A percentile compares a stretch with the other conserved stretches of the same genome.
Evolutionary conservation across 2,113 vertebrate genomes (phyloP).

Genomic region (Synodontis membranacea): DNA sequence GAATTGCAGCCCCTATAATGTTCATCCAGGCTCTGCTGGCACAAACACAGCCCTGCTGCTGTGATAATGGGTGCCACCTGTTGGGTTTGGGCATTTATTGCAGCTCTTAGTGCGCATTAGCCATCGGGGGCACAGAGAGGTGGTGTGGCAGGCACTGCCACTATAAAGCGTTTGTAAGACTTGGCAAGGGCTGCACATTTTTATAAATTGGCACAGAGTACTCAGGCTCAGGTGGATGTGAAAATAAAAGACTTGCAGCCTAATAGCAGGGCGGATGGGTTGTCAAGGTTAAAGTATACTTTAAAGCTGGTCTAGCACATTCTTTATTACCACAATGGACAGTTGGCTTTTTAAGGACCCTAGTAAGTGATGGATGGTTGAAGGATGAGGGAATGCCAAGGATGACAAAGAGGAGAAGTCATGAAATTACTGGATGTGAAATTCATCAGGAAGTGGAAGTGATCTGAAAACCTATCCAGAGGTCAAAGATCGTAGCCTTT

Average conservation of each 20-base stretch:
- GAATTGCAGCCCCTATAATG: conserved; percentile 14
- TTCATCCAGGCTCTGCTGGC: conserved; percentile 37
- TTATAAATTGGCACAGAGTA: conserved; percentile 64
- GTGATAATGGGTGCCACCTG: conserved; percentile 76
- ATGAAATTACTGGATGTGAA: conserved; percentile 59
- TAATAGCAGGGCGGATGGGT: conserved; percentile 50
- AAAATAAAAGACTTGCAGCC: conserved; percentile 26
- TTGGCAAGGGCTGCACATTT: conserved; percentile 43
- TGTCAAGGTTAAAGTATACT: conserved; percentile 58
- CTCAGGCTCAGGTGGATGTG: conserved; percentile 57
- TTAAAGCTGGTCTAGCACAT: not conserved
- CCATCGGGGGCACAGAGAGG: conserved; percentile 36
- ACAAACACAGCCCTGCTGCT: conserved; percentile 38
- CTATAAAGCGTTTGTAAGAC: conserved; percentile 43
- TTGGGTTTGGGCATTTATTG: conserved; percentile 66
- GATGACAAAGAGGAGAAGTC: conserved; percentile 49
- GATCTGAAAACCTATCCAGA: conserved; percentile 60
- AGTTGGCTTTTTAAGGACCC: conserved; percentile 19
- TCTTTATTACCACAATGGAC: not conserved
- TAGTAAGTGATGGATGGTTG: conserved; percentile 57
- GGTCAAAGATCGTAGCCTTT: conserved; percentile 71
- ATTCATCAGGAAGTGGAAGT: conserved; percentile 48
- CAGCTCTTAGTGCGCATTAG: conserved; percentile 59
- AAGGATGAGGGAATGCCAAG: conserved; percentile 40
- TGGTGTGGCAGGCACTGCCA: conserved; percentile 54